phyloP scores from a whole-genome alignment of 2,888 invertebrate species.

The Choreutis nemorana region DNA sequence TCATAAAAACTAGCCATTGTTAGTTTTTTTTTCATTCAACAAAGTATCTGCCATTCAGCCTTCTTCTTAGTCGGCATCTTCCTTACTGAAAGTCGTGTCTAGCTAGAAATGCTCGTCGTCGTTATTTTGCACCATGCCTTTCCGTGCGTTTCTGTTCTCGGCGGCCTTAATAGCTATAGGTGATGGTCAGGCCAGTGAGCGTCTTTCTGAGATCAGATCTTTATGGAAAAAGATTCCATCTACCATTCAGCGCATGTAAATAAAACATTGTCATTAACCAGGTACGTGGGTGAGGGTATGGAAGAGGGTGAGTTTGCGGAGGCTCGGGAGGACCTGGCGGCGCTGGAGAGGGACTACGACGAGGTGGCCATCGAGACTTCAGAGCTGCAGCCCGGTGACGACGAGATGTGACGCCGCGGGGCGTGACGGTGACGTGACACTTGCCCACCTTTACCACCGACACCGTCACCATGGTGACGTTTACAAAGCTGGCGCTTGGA shows the following conservation, averaged over 20 bases:
- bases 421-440: conserved; percentile 7
- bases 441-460: conserved; percentile 9
- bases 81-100: no score
- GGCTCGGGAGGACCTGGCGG: conserved; percentile 80
- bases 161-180: no score
- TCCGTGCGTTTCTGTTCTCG: no score
- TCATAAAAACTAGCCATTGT: no score
- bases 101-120: no score
- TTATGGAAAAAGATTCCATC: no score
- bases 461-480: conserved; percentile 10
- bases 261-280: no score
- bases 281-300: conserved; percentile 87
- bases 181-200: no score
- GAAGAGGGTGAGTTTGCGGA: conserved; percentile 85
- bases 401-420: conserved; percentile 34
- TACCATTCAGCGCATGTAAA: no score
- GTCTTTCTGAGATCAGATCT: no score
- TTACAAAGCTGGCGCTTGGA: conserved; percentile 7
- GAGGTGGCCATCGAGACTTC: conserved; percentile 74
- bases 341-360: conserved; percentile 77
- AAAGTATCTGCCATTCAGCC: neutral
- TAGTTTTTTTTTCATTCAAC: neutral
- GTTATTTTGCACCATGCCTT: no score
- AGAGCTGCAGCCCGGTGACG: conserved; percentile 46
- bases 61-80: no score